Conservation (phyloP, 2,888 invertebrate genomes). For the Caenorhabditis sp. region DNA sequence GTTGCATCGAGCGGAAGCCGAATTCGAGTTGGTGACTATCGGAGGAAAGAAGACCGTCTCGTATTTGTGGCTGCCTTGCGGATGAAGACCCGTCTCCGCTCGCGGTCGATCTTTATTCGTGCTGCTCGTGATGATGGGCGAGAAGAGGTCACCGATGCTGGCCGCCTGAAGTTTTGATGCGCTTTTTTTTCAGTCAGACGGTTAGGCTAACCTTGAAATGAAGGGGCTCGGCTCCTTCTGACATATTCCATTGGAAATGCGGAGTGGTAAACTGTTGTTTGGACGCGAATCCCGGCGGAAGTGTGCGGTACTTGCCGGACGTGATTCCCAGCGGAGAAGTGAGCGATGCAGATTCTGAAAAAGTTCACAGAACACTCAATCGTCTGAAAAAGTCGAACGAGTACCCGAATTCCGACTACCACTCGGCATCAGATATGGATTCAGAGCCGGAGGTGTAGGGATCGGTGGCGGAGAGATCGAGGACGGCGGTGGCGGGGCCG, state of each 20-base stretch:
- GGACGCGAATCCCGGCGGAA: slow-evolving; percentile 10
- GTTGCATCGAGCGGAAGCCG: slow-evolving; percentile 27
- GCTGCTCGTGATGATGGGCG: slow-evolving; percentile 14
- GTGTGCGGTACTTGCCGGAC: too few species aligned
- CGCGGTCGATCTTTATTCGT: slow-evolving; percentile 4
- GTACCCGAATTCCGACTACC: too few species aligned
- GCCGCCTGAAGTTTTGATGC: slow-evolving; percentile 21
- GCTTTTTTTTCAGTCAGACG: neutral
- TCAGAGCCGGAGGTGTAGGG: too few species aligned
- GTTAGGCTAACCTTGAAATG: too few species aligned
- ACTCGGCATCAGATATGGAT: too few species aligned
- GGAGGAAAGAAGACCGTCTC: slow-evolving; percentile 34
- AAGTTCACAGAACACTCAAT: too few species aligned
- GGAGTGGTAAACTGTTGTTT: neutral
- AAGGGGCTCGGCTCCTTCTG: too few species aligned
- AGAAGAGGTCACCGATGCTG: slow-evolving; percentile 37
- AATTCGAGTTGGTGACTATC: neutral
- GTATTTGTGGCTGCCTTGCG: slow-evolving; percentile 40
- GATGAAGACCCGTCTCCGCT: slow-evolving; percentile 22
- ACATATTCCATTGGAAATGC: too few species aligned
- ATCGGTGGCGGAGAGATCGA: neutral
- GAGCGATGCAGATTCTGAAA: too few species aligned
- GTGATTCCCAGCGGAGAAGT: too few species aligned
- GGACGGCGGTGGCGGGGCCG: slow-evolving; percentile 5
- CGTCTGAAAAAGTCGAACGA: too few species aligned